A percentile compares a stretch with the other conserved stretches of the same genome.
Conservation (phyloP, 2,113 vertebrate species). For the Amia ocellicauda region DNA sequence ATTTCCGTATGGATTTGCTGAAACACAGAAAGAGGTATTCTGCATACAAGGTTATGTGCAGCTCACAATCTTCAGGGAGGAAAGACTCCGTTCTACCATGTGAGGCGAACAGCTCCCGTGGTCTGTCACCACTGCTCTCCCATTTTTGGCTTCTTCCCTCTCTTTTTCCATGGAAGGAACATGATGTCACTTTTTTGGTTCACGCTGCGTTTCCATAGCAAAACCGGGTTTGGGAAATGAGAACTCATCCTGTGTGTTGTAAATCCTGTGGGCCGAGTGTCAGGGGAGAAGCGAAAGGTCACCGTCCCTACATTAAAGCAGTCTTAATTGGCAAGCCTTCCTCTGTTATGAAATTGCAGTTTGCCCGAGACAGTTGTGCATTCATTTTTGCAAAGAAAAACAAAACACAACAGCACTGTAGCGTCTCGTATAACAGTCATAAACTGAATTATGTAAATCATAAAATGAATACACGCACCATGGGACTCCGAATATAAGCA, state of each 20-base stretch:
- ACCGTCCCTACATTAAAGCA: not conserved
- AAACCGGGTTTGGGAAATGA: not conserved
- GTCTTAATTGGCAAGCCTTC: no score
- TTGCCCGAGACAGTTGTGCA: no score
- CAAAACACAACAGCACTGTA: no score
- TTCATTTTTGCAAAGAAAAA: not conserved
- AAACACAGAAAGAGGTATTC: no score
- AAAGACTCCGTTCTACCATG: not conserved
- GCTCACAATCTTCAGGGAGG: not conserved
- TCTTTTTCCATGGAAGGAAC: not conserved
- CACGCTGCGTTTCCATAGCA: not conserved
- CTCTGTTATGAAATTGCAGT: no score
- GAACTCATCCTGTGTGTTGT: not conserved
- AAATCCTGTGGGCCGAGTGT: not conserved
- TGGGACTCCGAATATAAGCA: no score
- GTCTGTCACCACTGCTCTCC: not conserved
- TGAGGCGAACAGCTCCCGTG: not conserved
- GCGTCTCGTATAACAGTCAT: not conserved
- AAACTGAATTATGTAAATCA: no score
- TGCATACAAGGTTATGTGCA: no score
- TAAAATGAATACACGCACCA: no score
- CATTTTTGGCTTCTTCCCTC: not conserved
- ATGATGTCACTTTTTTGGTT: not conserved
- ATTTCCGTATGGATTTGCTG: no score
- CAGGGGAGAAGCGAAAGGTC: not conserved